Evolutionary conservation across 2,888 invertebrate genomes (phyloP).

Genomic region (Cheilosia impressa): DNA sequence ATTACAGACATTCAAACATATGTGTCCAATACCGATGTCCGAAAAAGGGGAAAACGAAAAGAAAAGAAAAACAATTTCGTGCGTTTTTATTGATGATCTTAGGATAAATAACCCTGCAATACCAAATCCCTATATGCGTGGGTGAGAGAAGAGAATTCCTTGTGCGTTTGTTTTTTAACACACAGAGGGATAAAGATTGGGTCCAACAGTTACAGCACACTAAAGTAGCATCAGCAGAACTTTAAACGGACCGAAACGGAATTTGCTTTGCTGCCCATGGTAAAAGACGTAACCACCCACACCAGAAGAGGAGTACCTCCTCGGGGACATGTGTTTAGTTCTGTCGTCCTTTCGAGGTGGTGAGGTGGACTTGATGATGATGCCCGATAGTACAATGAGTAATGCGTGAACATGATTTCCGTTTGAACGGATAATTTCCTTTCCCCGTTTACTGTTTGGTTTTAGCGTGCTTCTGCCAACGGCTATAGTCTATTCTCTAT

Average conservation of each 20-base stretch:
- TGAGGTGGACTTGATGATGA: constrained; percentile 60
- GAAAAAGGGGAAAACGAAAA: no score
- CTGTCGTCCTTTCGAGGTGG: constrained; percentile 53
- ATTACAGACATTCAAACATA: constrained; percentile 51
- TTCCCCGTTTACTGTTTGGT: constrained; percentile 9
- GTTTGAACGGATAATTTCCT: constrained; percentile 62
- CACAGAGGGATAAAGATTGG: constrained; percentile 23
- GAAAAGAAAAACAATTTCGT: constrained; percentile 15
- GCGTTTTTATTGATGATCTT: constrained; percentile 48
- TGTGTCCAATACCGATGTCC: constrained; percentile 17
- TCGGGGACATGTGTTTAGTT: constrained; percentile 40
- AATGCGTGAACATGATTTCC: constrained; percentile 69
- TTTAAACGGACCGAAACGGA: constrained; percentile 57
- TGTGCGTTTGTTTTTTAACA: constrained; percentile 2
- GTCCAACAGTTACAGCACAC: constrained; percentile 28
- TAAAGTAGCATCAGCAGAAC: constrained; percentile 29
- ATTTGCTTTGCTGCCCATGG: constrained; percentile 18
- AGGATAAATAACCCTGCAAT: constrained; percentile 44
- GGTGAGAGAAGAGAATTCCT: background rate
- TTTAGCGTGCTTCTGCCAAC: constrained; percentile 14
- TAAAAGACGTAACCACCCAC: constrained; percentile 13
- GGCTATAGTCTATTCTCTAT: background rate
- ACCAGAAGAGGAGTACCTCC: constrained; percentile 24
- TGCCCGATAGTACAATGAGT: constrained; percentile 61
- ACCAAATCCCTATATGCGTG: background rate